A percentile compares a stretch with the other conserved stretches of the same genome.
Conservation (phyloP, 2,888 invertebrate species). For the Thysanoteuthis rhombus region DNA sequence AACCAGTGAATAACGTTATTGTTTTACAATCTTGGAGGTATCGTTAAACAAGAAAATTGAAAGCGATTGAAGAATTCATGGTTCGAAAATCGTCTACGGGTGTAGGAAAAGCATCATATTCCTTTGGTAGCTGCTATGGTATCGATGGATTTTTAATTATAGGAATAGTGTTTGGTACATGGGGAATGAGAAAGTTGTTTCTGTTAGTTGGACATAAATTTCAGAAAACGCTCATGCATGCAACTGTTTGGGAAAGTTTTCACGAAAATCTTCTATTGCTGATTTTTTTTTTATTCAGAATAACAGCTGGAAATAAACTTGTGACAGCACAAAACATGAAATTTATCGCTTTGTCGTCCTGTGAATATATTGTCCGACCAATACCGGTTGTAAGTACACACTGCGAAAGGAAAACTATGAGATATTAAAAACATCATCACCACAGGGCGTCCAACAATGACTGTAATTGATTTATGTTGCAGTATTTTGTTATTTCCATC, state of each 20-base stretch:
- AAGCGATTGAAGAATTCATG: no score
- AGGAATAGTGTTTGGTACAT: background rate
- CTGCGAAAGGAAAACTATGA: background rate
- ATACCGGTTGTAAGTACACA: background rate
- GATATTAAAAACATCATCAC: background rate
- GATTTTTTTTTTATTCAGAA: background rate
- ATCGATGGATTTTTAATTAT: background rate
- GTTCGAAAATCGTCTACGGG: no score
- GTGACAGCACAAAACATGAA: background rate
- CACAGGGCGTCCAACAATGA: background rate
- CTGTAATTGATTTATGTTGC: background rate
- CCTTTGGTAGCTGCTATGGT: no score
- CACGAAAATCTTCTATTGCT: background rate
- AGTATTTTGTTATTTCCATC: background rate
- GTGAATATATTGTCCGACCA: background rate
- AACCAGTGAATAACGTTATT: no score
- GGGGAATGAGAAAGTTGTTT: background rate
- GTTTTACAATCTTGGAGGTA: no score
- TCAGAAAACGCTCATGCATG: background rate
- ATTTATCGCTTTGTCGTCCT: background rate
- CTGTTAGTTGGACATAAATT: background rate
- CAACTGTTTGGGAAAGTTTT: background rate
- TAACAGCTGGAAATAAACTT: background rate
- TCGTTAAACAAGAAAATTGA: no score
- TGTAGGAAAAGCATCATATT: no score